Percentiles rank a stretch among this genome's conserved stretches.
phyloP scores from a whole-genome alignment of 2,888 invertebrate species.

The Thereva nobilitata region DNA sequence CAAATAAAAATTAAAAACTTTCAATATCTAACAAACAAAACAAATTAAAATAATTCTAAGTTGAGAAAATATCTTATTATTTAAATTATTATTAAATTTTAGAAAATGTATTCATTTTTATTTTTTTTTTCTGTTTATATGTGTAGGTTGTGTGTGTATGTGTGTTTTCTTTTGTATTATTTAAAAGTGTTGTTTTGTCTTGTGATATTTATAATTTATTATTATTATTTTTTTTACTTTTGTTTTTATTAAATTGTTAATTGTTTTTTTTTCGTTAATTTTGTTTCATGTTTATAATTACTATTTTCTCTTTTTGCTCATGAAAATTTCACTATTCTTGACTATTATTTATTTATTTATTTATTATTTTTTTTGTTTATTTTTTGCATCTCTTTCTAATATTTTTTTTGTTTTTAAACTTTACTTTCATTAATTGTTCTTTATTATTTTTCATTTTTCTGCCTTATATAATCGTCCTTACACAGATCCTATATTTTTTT shows the following conservation, averaged over 20 bases:
- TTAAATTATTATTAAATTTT: no score
- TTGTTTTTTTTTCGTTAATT: slow-evolving; percentile 19
- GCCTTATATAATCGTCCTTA: slow-evolving; percentile 1
- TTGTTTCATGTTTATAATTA: not conserved
- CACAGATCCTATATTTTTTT: slow-evolving; percentile 13
- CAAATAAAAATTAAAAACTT: slow-evolving; percentile 4
- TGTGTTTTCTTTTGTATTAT: not conserved
- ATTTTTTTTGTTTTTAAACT: slow-evolving; percentile 16
- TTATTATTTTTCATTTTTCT: slow-evolving; percentile 3
- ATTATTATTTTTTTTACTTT: slow-evolving; percentile 22
- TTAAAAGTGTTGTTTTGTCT: slow-evolving; percentile 8
- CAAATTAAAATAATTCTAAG: slow-evolving; percentile 4
- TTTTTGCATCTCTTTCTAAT: slow-evolving; percentile 22
- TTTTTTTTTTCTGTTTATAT: no score
- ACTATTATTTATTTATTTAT: slow-evolving; percentile 14
- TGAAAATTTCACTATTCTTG: slow-evolving; percentile 22
- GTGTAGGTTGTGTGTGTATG: slow-evolving; percentile 9
- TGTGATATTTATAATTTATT: slow-evolving; percentile 22
- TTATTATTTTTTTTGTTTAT: slow-evolving; percentile 22
- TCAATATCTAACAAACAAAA: not conserved
- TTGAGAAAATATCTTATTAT: no score
- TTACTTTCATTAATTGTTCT: slow-evolving; percentile 16
- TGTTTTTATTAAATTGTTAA: slow-evolving; percentile 16
- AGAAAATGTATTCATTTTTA: no score
- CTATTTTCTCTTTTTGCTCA: slow-evolving; percentile 13